phyloP scores from a whole-genome alignment of 2,797 vertebrate species.

The Halcyon badia region DNA sequence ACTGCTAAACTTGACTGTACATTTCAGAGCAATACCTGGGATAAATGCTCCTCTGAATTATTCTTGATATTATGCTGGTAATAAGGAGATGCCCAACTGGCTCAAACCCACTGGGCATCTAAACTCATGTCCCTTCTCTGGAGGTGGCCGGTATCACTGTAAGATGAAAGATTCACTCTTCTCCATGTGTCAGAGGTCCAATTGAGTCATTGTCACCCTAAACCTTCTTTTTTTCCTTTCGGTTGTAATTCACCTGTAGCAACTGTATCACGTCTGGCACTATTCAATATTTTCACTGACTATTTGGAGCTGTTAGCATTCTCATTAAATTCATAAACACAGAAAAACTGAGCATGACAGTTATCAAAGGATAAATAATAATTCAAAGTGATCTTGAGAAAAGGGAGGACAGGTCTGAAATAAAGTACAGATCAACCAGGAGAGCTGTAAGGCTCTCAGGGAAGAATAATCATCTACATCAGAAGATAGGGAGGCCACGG shows the following conservation, averaged over 20 bases:
- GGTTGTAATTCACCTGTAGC: rapidly evolving
- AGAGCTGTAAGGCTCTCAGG: not conserved
- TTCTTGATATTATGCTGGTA: not conserved
- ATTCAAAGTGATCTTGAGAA: not conserved
- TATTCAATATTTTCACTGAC: not conserved
- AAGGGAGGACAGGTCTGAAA: not conserved
- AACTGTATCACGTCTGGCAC: not conserved
- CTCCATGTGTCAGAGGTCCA: rapidly evolving
- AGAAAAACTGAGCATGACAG: not conserved
- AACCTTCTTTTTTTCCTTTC: not conserved
- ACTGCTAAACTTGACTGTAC: not conserved
- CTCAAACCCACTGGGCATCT: not conserved
- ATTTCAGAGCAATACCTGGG: not conserved
- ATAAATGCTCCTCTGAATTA: not conserved
- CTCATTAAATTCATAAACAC: not conserved
- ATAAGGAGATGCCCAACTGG: not conserved
- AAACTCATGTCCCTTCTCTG: not conserved
- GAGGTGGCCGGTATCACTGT: not conserved
- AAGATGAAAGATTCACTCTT: not conserved
- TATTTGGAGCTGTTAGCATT: not conserved
- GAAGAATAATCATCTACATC: not conserved
- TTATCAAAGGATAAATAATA: not conserved
- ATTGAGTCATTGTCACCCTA: not conserved
- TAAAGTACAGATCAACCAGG: not conserved
- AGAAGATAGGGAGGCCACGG: not conserved